These are phyloP conservation scores for Meda fulgida DNA, from an alignment of 2,797 vertebrate species.

Conservation along the genomic window DNA sequence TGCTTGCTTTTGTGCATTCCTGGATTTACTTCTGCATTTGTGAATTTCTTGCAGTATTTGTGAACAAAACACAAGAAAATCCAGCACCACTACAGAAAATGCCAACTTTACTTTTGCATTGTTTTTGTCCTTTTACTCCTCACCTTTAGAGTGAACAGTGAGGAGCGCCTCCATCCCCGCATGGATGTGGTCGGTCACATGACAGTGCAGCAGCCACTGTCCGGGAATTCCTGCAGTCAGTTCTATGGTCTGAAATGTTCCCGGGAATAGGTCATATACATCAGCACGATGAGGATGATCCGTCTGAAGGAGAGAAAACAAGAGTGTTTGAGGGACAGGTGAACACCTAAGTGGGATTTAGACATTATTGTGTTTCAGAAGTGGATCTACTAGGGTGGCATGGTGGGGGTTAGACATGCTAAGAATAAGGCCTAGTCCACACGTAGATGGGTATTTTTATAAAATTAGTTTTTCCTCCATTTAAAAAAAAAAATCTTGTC, in stretches of 20 bases:
- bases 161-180: slow-evolving; percentile 86
- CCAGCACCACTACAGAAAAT: not conserved
- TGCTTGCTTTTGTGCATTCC: not conserved
- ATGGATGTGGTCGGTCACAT: slow-evolving; percentile 81
- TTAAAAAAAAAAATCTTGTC: too few species aligned
- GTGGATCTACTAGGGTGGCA: not conserved
- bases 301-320: slow-evolving; percentile 66
- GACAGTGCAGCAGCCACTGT: slow-evolving; percentile 85
- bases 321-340: not conserved
- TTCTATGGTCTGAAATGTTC: slow-evolving; percentile 83
- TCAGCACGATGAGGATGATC: slow-evolving; percentile 79
- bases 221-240: slow-evolving; percentile 80
- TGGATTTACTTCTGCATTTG: not conserved
- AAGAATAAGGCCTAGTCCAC: not conserved
- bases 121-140: not conserved
- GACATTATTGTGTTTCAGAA: not conserved
- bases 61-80: not conserved
- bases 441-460: too few species aligned
- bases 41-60: not conserved
- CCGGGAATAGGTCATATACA: slow-evolving; percentile 83
- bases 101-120: too few species aligned
- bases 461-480: too few species aligned
- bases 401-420: not conserved
- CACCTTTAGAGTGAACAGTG: slow-evolving; percentile 37
- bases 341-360: not conserved